These are phyloP conservation scores for Laticauda laticaudata DNA, from an alignment of 2,113 vertebrate species.

Conservation along the genomic window DNA sequence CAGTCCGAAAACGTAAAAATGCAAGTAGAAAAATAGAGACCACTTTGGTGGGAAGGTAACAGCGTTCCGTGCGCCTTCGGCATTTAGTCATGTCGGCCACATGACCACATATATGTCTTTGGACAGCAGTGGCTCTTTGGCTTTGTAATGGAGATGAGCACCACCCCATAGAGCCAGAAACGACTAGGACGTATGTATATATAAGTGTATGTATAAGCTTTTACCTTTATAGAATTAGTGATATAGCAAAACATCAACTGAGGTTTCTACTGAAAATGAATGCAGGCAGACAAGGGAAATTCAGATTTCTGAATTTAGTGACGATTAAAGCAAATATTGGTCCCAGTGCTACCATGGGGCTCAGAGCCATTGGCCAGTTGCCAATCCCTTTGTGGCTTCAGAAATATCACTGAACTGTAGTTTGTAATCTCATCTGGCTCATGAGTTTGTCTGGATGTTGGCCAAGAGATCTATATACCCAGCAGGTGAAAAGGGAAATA, in stretches of 20 bases:
- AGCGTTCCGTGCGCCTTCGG: no score
- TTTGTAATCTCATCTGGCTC: neutral
- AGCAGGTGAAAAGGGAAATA: neutral
- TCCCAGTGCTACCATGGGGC: neutral
- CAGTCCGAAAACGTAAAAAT: no score
- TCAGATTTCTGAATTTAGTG: neutral
- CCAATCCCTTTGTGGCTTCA: neutral
- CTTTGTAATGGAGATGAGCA: no score
- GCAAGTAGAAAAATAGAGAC: no score
- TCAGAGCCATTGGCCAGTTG: neutral
- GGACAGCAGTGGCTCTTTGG: no score
- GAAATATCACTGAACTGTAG: neutral
- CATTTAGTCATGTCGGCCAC: no score
- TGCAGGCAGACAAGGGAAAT: neutral
- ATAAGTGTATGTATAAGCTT: no score
- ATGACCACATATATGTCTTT: no score
- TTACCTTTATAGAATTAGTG: no score
- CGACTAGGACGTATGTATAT: no score
- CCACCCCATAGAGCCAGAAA: no score
- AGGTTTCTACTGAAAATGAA: neutral
- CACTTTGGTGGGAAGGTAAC: no score
- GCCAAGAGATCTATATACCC: neutral
- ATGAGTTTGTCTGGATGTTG: neutral
- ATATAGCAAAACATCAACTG: neutral
- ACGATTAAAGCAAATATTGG: neutral